Conservation (phyloP, 2,113 vertebrate species). For the Baryphthengus martii region DNA sequence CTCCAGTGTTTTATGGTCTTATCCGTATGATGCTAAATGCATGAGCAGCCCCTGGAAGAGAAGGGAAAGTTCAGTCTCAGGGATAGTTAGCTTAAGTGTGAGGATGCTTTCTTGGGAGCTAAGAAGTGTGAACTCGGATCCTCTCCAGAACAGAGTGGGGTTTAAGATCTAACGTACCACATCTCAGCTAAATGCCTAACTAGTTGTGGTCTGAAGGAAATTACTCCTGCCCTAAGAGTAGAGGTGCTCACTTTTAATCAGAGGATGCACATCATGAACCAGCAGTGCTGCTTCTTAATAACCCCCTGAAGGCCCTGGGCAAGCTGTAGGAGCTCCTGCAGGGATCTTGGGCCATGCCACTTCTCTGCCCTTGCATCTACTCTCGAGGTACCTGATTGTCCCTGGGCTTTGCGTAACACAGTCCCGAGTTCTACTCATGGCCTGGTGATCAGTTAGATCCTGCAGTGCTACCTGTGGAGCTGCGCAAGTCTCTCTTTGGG, state of each 20-base stretch:
- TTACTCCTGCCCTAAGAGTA: not conserved
- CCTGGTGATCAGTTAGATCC: not conserved
- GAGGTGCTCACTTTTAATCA: not conserved
- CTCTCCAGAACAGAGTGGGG: accelerated
- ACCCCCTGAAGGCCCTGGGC: not conserved
- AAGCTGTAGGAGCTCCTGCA: not conserved
- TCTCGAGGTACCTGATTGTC: not conserved
- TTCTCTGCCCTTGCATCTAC: not conserved
- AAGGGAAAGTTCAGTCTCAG: not conserved
- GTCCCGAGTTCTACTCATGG: not conserved
- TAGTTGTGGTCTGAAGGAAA: not conserved
- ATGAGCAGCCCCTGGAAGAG: not conserved
- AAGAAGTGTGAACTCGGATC: not conserved
- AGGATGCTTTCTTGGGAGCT: not conserved
- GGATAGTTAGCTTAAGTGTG: not conserved
- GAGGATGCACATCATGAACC: not conserved
- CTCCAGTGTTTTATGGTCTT: not conserved
- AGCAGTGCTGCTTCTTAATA: not conserved
- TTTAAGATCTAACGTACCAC: not conserved
- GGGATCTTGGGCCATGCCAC: not conserved
- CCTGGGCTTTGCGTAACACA: not conserved
- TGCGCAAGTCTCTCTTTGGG: not conserved
- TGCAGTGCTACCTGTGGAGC: not conserved
- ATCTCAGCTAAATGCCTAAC: not conserved
- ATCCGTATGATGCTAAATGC: not conserved